phyloP scores from a whole-genome alignment of 2,797 vertebrate genomes.

The Oreonectes daqikongensis region DNA sequence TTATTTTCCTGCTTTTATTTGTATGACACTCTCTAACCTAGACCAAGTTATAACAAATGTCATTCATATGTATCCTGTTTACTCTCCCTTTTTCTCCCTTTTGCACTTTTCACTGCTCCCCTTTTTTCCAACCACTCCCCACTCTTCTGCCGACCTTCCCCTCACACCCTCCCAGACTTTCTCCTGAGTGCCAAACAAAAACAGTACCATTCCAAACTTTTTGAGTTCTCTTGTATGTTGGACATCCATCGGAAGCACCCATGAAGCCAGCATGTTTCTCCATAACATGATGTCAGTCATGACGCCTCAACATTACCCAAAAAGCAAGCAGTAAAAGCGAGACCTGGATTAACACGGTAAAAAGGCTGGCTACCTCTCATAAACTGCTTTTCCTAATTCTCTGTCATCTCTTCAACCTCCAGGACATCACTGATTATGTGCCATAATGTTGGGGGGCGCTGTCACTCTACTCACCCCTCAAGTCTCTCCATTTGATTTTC shows the following conservation, averaged over 20 bases:
- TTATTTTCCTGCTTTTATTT: constrained; percentile 75
- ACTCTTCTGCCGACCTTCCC: constrained; percentile 64
- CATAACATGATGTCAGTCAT: constrained; percentile 87
- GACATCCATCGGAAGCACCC: constrained; percentile 83
- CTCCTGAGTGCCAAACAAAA: constrained; percentile 84
- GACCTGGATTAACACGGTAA: constrained; percentile 79
- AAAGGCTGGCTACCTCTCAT: constrained; percentile 76
- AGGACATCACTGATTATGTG: constrained; percentile 85
- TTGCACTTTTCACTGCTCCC: constrained; percentile 81
- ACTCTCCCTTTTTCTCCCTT: constrained; percentile 72
- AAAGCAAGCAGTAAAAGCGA: constrained; percentile 70
- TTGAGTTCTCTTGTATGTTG: constrained; percentile 82
- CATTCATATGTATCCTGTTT: constrained; percentile 86
- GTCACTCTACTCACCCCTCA: constrained; percentile 73
- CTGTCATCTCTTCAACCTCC: constrained; percentile 83
- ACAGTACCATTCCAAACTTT: constrained; percentile 81
- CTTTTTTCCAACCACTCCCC: constrained; percentile 65
- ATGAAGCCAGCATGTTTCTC: constrained; percentile 85
- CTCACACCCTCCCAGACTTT: constrained; percentile 70
- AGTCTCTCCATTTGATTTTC: constrained; percentile 80
- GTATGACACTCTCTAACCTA: constrained; percentile 80
- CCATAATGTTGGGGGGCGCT: constrained; percentile 81
- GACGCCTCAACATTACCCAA: constrained; percentile 80
- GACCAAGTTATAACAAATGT: constrained; percentile 81
- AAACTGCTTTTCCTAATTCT: constrained; percentile 84